These are phyloP conservation scores for Puntigrus tetrazona DNA, from an alignment of 2,113 vertebrate species.

Conservation along the genomic window DNA sequence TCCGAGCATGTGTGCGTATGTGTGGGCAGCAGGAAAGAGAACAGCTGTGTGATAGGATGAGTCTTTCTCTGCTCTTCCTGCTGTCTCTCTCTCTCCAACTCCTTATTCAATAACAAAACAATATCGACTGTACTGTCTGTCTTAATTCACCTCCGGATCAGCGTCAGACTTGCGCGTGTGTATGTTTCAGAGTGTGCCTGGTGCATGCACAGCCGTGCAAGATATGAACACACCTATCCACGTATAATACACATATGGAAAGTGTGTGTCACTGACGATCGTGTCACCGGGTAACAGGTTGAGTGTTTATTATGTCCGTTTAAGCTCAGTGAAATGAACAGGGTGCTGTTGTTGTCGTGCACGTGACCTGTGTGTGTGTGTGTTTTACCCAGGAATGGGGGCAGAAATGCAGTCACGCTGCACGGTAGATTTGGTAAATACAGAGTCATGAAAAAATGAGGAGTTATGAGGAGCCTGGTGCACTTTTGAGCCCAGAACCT, in stretches of 20 bases:
- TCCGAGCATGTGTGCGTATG: not conserved
- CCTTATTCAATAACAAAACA: conserved; percentile 24
- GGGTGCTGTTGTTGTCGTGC: not conserved
- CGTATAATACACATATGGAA: not conserved
- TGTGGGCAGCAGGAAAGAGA: conserved; percentile 24
- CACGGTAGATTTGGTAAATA: conserved; percentile 42
- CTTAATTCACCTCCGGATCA: not conserved
- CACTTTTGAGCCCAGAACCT: conserved; percentile 47
- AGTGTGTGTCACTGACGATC: not conserved
- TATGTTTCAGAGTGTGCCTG: not conserved
- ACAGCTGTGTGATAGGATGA: conserved; percentile 41
- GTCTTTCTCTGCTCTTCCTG: conserved; percentile 23
- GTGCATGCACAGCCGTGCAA: not conserved
- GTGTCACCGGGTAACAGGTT: not conserved
- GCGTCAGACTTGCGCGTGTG: not conserved
- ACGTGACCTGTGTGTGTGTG: conserved; percentile 47
- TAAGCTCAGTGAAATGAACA: not conserved
- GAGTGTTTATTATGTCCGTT: not conserved
- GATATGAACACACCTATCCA: not conserved
- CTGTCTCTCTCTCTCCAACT: conserved; percentile 9
- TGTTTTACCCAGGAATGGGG: not conserved
- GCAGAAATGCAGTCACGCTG: conserved; percentile 13
- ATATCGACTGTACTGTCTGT: not conserved
- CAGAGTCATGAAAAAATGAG: conserved; percentile 50
- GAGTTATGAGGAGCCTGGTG: conserved; percentile 34